These are phyloP conservation scores for Arrhopalites spinosus DNA, from an alignment of 2,888 invertebrate genomes.

Conservation along the genomic window DNA sequence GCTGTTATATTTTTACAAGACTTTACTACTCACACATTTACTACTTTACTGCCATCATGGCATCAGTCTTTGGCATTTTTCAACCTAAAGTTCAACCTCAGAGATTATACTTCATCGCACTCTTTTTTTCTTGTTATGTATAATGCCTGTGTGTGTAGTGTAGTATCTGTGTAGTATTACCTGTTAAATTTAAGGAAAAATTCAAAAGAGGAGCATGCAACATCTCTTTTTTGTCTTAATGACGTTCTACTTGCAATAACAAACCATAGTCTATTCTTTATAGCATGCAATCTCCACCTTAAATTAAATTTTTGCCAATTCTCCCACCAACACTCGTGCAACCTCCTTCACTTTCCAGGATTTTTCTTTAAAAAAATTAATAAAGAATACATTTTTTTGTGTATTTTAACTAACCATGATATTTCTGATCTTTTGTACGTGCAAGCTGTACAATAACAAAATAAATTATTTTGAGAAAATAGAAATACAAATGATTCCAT, in stretches of 20 bases:
- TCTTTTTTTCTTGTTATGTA: too few relatives aligned
- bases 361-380: neutral
- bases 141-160: too few relatives aligned
- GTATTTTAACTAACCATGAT: too few relatives aligned
- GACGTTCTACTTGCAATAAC: neutral
- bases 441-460: too few relatives aligned
- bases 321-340: neutral
- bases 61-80: too few relatives aligned
- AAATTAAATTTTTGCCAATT: slow-evolving; percentile 13
- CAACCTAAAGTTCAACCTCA: too few relatives aligned
- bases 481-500: too few relatives aligned
- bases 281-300: neutral
- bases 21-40: slow-evolving; percentile 13
- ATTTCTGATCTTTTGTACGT: too few relatives aligned
- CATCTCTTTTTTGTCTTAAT: neutral
- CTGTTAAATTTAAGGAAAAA: too few relatives aligned
- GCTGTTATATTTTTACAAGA: slow-evolving; percentile 21
- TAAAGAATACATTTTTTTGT: neutral
- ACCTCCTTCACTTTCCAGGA: neutral
- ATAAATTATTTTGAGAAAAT: too few relatives aligned
- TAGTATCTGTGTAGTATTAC: too few relatives aligned
- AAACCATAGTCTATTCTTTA: neutral
- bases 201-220: neutral
- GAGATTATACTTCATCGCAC: too few relatives aligned
- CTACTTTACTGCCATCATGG: neutral